Percentiles rank a stretch among this genome's conserved stretches.
Conservation (phyloP, 1,140 invertebrate species). For the Megathymus violae region DNA sequence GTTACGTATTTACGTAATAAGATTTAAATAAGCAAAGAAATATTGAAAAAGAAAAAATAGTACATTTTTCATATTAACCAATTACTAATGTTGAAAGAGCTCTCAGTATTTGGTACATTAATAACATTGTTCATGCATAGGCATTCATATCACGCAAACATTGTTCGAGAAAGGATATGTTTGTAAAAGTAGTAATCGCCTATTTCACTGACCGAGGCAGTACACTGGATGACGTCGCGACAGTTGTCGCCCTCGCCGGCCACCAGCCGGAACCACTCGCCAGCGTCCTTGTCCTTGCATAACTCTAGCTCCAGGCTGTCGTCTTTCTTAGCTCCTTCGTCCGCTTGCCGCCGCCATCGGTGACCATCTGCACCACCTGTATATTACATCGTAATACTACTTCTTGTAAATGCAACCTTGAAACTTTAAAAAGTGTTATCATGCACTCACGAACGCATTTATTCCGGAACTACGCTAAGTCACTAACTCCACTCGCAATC, state of each 20-base stretch:
- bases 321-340: constrained; percentile 88
- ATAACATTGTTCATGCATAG: not conserved
- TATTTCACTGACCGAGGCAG: constrained; percentile 90
- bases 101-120: too few relatives aligned
- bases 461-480: constrained; percentile 25
- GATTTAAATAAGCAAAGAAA: too few relatives aligned
- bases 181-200: constrained; percentile 51
- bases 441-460: not conserved
- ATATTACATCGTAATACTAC: constrained; percentile 36
- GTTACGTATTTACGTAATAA: too few relatives aligned
- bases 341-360: constrained; percentile 83
- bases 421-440: constrained; percentile 15
- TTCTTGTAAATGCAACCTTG: constrained; percentile 24
- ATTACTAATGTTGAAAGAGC: too few relatives aligned
- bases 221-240: constrained; percentile 97
- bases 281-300: constrained; percentile 97
- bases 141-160: constrained; percentile 8
- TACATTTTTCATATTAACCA: too few relatives aligned
- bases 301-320: constrained; percentile 94
- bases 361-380: constrained; percentile 60
- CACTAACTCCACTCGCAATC: constrained; percentile 16
- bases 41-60: too few relatives aligned
- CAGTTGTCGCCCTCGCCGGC: constrained; percentile 96
- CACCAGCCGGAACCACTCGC: constrained; percentile 96
- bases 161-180: constrained; percentile 32